Evolutionary conservation across 1,140 invertebrate species (phyloP), one percentile per base, ranked within the genome.

Genomic region (Diachasma alloeum): DNA sequence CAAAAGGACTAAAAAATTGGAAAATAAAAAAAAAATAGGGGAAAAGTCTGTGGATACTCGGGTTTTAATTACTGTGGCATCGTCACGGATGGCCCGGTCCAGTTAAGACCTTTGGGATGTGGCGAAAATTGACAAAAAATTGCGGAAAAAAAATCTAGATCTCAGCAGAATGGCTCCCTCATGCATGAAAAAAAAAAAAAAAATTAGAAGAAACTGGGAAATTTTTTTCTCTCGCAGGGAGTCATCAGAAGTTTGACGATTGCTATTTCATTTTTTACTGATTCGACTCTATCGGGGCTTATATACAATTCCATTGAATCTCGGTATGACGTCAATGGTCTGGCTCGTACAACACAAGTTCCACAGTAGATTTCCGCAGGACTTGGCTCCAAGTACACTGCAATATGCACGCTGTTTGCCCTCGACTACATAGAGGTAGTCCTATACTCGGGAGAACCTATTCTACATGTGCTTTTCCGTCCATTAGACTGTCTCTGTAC

Each of bases 31-130:
- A 63, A 63, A 63, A 63, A 63, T 26, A 26, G 19, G 19, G 22
- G 72, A 39, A 56, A 8, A 56, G 24, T n/a, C 46, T 72, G 63
- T 42, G 71, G 76, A 75, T 77, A 75, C 76, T 72, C 76, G 80
- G 83, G 80, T 84, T 86, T 83, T 86, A 87, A 87, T 87, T 87
- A 86, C 84, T 84, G 84, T 81, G 81, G 81, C 82, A 86, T 86
- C 82, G 81, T 86, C 83, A 82, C 82, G 83, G 82, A 82, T 84
- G 79, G 81, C 74, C 78, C 81, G 80, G 48, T 83, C 81, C 79
- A 75, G 81, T 81, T 83, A 82, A 82, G 48, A 75, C 74, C 66
- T 63, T 15, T 63, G 10, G 48, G 73, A n/a, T 42, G 72, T n/a
- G 36, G 44, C 46, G 70, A 46, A 37, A 53, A 37, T 53, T 74